A percentile compares a stretch with the other conserved stretches of the same genome.
phyloP scores from a whole-genome alignment of 2,797 vertebrate species.

The Thripadectes ignobilis region DNA sequence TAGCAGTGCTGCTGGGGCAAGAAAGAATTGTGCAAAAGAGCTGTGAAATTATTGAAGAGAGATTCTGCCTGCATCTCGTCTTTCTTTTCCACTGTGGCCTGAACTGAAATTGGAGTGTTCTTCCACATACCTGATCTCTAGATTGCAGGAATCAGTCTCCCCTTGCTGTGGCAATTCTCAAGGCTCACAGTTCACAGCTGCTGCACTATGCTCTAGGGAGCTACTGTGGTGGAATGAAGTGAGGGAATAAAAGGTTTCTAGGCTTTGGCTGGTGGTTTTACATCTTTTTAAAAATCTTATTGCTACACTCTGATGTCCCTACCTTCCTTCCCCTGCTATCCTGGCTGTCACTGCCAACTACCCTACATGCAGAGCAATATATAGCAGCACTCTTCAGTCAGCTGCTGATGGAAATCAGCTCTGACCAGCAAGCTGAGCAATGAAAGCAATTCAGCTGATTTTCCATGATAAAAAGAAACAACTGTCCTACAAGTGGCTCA shows the following conservation, averaged over 20 bases:
- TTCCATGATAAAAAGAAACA: not conserved
- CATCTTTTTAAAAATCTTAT: not conserved
- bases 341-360: not conserved
- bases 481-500: not conserved
- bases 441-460: not conserved
- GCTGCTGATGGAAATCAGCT: not conserved
- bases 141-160: not conserved
- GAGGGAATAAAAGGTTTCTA: not conserved
- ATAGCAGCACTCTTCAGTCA: not conserved
- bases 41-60: not conserved
- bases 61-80: not conserved
- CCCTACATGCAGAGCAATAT: not conserved
- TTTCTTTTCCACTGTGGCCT: not conserved
- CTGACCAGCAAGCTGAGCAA: not conserved
- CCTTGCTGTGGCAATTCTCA: not conserved
- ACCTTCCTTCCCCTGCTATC: not conserved
- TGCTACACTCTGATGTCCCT: not conserved
- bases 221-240: not conserved
- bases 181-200: not conserved
- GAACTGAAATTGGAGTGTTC: not conserved
- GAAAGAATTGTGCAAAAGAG: not conserved
- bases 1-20: not conserved
- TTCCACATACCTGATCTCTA: not conserved
- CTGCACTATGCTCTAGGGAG: not conserved
- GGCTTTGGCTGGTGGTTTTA: not conserved